Evolutionary conservation across 2,797 vertebrate species (phyloP).

Genomic region (Trachurus trachurus): DNA sequence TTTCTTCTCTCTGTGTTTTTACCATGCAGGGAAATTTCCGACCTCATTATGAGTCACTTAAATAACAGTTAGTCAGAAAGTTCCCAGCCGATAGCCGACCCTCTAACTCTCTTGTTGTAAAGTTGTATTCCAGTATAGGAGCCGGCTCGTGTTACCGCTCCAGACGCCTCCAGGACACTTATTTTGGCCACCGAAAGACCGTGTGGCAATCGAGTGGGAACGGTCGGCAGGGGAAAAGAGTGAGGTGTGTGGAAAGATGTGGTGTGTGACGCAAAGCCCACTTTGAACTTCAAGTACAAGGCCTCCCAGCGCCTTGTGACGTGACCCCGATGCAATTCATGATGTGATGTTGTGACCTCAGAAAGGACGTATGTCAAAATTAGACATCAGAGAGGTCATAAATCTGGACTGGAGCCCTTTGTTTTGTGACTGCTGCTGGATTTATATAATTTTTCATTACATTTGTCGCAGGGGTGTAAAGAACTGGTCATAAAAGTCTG

Average conservation of each 20-base stretch:
- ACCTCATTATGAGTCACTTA: conserved; percentile 14
- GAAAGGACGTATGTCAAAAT: background rate
- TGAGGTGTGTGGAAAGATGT: background rate
- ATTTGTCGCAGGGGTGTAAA: background rate
- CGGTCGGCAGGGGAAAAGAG: background rate
- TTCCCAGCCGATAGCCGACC: conserved; percentile 33
- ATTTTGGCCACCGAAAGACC: conserved; percentile 50
- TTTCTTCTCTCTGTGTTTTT: conserved; percentile 4
- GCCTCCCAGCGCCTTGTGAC: background rate
- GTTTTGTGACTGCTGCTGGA: background rate
- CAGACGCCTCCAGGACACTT: conserved; percentile 60
- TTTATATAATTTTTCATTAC: background rate
- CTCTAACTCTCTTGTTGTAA: conserved; percentile 61
- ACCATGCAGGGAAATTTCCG: conserved; percentile 6
- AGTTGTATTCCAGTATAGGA: conserved; percentile 59
- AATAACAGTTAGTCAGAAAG: conserved; percentile 22
- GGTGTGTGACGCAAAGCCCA: background rate
- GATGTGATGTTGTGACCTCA: background rate
- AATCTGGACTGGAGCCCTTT: background rate
- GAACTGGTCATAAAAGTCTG: background rate
- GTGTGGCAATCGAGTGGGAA: conserved; percentile 17
- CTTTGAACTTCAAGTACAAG: conserved; percentile 10
- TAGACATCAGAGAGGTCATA: background rate
- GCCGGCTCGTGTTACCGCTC: conserved; percentile 62
- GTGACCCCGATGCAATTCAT: background rate